Conservation (phyloP, 1,140 invertebrate genomes). For the Probaryconus sp. region DNA sequence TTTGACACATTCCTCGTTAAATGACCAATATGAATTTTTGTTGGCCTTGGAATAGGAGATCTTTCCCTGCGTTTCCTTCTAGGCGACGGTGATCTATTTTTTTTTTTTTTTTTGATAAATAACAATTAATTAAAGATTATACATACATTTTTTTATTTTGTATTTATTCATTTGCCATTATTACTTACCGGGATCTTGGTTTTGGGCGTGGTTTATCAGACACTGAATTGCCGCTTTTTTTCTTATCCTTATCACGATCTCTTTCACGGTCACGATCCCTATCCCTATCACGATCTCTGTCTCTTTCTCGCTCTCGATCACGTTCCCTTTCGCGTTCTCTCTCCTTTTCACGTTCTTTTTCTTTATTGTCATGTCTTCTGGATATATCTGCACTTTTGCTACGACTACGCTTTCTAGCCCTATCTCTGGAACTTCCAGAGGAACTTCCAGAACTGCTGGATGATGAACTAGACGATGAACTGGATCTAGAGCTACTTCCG, state of each 20-base stretch:
- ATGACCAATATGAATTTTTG: constrained; percentile 95
- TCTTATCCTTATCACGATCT: constrained; percentile 67
- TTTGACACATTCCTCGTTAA: constrained; percentile 94
- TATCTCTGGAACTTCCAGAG: constrained; percentile 80
- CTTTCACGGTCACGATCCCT: constrained; percentile 74
- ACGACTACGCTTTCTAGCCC: constrained; percentile 74
- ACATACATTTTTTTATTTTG: constrained; percentile 8
- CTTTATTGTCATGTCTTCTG: constrained; percentile 77
- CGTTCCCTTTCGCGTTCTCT: constrained; percentile 73
- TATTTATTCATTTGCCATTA: constrained; percentile 5
- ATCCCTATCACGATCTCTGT: constrained; percentile 60
- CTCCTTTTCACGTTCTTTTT: constrained; percentile 78
- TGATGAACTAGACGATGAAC: constrained; percentile 82
- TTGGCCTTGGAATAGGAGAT: constrained; percentile 90
- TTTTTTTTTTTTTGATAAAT: constrained; percentile 21
- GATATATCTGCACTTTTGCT: constrained; percentile 77
- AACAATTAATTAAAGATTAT: constrained; percentile 1
- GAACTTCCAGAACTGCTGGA: constrained; percentile 85
- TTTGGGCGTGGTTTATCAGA: constrained; percentile 81
- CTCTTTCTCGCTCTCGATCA: constrained; percentile 76
- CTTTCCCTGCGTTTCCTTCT: constrained; percentile 84
- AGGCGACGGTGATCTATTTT: constrained; percentile 77
- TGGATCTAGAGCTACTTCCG: constrained; percentile 83
- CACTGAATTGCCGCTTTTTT: constrained; percentile 73
- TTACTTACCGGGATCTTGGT: constrained; percentile 77